These are phyloP conservation scores for Lycophotia porphyrea DNA, from an alignment of 2,888 invertebrate genomes.

Conservation along the genomic window DNA sequence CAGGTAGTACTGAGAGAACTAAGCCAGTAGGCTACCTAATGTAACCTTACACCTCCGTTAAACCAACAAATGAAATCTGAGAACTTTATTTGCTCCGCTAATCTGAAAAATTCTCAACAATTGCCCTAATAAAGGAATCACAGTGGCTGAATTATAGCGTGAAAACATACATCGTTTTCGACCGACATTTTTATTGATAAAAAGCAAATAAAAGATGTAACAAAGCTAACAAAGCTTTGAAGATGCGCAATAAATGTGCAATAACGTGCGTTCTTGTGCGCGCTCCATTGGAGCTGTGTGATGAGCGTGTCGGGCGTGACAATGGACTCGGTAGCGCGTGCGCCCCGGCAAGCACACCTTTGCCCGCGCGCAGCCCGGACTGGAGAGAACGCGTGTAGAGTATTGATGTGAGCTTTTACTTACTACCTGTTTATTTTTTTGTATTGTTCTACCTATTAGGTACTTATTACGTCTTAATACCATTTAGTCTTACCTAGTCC, in stretches of 20 bases:
- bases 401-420: constrained; percentile 18
- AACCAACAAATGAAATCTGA: constrained; percentile 59
- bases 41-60: constrained; percentile 18
- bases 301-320: constrained; percentile 85
- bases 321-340: constrained; percentile 86
- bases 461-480: too few species aligned
- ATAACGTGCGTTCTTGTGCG: constrained; percentile 83
- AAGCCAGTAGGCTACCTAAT: constrained; percentile 26
- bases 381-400: constrained; percentile 22
- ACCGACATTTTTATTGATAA: constrained; percentile 82
- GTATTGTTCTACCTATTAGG: not conserved
- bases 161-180: constrained; percentile 87
- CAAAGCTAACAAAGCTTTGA: constrained; percentile 87
- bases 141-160: constrained; percentile 83
- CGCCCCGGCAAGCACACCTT: constrained; percentile 80
- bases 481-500: not conserved
- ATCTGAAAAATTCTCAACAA: constrained; percentile 60
- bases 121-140: constrained; percentile 78
- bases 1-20: not conserved
- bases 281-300: constrained; percentile 77
- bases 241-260: constrained; percentile 89
- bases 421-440: not conserved
- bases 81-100: constrained; percentile 65
- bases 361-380: constrained; percentile 59
- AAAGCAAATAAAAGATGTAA: constrained; percentile 84